Conservation (phyloP, 2,797 vertebrate species). For the Scomberomorus guttatus region DNA sequence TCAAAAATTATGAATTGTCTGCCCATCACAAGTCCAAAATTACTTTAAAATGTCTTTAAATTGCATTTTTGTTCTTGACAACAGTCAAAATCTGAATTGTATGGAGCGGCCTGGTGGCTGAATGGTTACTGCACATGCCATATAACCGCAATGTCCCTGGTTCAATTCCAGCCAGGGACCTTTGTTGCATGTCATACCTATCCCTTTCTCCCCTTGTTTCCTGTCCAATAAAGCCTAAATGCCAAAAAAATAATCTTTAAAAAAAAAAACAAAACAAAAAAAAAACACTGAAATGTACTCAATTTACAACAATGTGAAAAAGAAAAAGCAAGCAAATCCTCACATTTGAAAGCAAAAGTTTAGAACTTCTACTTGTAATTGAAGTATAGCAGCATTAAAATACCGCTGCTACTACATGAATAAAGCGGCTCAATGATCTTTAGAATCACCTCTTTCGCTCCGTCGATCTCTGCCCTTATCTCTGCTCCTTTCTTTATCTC, state of each 20-base stretch:
- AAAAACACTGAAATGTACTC: too few species aligned
- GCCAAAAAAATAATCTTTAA: too few species aligned
- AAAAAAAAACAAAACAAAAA: too few species aligned
- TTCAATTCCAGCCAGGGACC: too few species aligned
- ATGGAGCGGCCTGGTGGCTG: too few species aligned
- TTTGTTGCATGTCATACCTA: too few species aligned
- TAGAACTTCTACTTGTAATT: neutral
- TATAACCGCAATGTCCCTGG: too few species aligned
- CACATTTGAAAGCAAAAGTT: neutral
- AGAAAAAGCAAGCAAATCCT: neutral
- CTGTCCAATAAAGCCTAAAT: too few species aligned
- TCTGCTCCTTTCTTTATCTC: conserved; percentile 86
- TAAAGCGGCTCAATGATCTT: neutral
- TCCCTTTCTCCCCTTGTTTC: too few species aligned
- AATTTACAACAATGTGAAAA: neutral
- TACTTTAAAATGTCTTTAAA: neutral
- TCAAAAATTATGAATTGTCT: neutral
- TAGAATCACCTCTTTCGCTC: conserved; percentile 77
- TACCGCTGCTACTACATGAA: neutral
- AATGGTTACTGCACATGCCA: too few species aligned
- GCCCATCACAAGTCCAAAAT: neutral
- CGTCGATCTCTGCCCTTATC: conserved; percentile 84
- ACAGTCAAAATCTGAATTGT: neutral
- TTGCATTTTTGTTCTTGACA: neutral
- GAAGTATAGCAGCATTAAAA: conserved; percentile 1